Base-by-base conservation (phyloP, 2,797 vertebrate species). In the Anomalospiza imberbis region DNA sequence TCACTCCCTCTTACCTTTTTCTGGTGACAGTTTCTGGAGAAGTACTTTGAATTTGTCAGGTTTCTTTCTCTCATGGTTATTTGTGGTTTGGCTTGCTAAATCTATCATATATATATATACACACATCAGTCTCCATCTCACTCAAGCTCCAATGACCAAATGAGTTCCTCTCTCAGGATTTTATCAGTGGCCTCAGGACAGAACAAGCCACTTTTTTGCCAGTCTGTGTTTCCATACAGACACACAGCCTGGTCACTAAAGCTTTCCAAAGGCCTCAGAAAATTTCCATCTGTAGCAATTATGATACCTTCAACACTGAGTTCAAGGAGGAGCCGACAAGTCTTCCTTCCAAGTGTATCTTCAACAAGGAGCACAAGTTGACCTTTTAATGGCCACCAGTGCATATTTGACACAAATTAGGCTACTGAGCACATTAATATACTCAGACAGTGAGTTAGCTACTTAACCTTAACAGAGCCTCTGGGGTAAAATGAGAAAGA, bases 41-140 rank as follows among this genome's bases (percentile, higher is more conserved):
- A 61, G 9, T 28, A 45, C 29, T 60, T 44, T 38, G 9, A 65
- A 77, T 55, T 78, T 55, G 11, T 25, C 10, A 40, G 40, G 40
- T 40, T 40, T 40, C 40, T 40, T 44, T 20, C 9, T 45, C 19
- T 45, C 16, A 2, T 83, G 68, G 50, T 83, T 80, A 63, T 88
- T 81, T 91, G 79, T 70, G 81, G 86, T 85, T 93, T 95, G 76
- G 61, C 50, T 93, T 88, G 88, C 70, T 90, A 55, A 54, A 20
- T 47, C 42, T 92, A 34, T 34, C 12, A 25, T 19, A 13, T 31
- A 4, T 31, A 25, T 25, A 10, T 50, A n/a, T 12, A 8, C 7
- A 9, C 24, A 19, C 15, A 14, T 38, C 19, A 38, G 8, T 76
- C 34, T 89, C 36, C 48, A 58, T 80, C 44, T 29, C 19, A 25